Evolutionary conservation across 1,140 invertebrate genomes (phyloP), one percentile per base, ranked within the genome.

Genomic region (Brachionus asplanchnoidis): DNA sequence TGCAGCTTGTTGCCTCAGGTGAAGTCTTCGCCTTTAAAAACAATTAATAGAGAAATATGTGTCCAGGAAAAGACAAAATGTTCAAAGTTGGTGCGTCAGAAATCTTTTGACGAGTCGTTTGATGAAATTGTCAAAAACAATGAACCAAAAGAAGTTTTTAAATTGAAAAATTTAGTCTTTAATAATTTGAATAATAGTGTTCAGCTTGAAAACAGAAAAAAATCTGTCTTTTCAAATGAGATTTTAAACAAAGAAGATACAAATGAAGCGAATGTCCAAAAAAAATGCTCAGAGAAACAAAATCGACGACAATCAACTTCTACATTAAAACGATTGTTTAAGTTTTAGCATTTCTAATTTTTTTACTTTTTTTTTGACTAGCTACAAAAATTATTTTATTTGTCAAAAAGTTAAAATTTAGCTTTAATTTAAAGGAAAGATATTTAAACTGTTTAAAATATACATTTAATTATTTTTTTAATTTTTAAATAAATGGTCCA

Each of bases 91-190:
- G 77, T 80, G 4, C 9, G 79, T 40, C 79, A 82, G 23, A 82
- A 82, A 65, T 82, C 79, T 8, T 82, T 82, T 82, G 79, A 82
- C 9, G 53, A 82, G 26, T 82, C 79, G 2, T 65, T 26, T 28
- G 79, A 65, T 14, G 79, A 82, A n/a, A 9, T 28, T 3, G 26
- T 23, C 44, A 40, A 9, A 77, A 65, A 82, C 5, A 60, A 20
- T 11, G 79, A 82, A 1, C n/a, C 14, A 26, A 28, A 44, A 46
- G 42, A 82, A 20, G 28, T 23, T 6, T 12, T 11, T 2, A 42
- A 60, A 46, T 32, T 8, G 12, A 68, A 56, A 20, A 40, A 82
- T 42, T 26, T 32, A 0, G 12, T 26, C 5, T 28, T 53, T 12
- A 36, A 53, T 26, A 28, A 50, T 36, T 79, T 44, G n/a, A 32